Base-by-base conservation (phyloP, 1,140 invertebrate genomes). In the Tetragonula clypearis region DNA sequence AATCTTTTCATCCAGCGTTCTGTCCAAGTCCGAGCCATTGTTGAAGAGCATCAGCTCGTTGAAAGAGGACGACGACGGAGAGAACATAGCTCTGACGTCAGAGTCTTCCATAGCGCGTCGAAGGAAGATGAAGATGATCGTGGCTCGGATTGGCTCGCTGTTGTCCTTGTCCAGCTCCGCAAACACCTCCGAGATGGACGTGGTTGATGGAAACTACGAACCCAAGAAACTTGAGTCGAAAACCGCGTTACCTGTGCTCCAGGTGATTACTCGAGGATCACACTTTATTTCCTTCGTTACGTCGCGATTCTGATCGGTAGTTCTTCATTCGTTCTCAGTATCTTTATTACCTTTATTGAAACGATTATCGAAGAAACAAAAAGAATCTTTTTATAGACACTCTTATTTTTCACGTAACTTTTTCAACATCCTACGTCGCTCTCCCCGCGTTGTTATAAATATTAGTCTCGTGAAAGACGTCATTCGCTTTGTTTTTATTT, bases 61-160 rank as follows among this genome's bases (percentile, higher is more conserved):
- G 9, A 60, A 55, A 49, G 66, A 69, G 17, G 15, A 53, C 12
- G 55, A 74, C 11, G 74, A 78, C 12, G 35, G 17, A 15, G 69
- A 21, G 9, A 26, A 62, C 19, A 21, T 68, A 8, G n/a, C 60
- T 1, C 17, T 76, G 26, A 81, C 30, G 15, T 89, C 88, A 2
- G 85, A 87, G 0, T 87, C 88, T 4, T 87, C 88, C 21, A 65
- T 85, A 5, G 79, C 88, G 3, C 68, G 88, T 2, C 26, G 78
- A 11, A 85, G 55, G 66, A 90, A 90, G 41, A 82, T 90, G 76
- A 79, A 81, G 19, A 85, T 80, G 82, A 90, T 90, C 19, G 58
- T 89, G 9, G 65, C 83, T 26, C 58, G 49, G 49, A 89, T 90
- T 76, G 82, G 15, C 1, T 26, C 86, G 5, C 17, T 86, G 5